These are phyloP conservation scores for Poecilia gillii DNA, from an alignment of 2,797 vertebrate species.

Conservation along the genomic window DNA sequence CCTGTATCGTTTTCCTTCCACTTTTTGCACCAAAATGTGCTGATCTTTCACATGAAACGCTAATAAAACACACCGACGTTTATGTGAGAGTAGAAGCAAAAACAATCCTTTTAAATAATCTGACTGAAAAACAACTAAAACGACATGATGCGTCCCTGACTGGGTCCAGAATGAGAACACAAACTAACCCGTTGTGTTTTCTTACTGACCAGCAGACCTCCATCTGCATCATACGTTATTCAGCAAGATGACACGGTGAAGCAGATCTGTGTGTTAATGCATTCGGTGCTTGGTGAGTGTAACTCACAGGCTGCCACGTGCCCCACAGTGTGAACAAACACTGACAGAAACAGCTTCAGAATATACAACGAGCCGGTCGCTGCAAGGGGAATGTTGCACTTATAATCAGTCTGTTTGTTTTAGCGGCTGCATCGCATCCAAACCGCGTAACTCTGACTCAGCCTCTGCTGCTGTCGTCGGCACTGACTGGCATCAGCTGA, in stretches of 20 bases:
- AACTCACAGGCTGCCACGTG: conserved; percentile 13
- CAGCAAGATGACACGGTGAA: neutral
- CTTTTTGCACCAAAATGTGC: neutral
- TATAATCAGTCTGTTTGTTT: conserved; percentile 2
- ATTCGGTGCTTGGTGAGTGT: neutral
- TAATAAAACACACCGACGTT: neutral
- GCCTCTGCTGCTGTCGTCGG: conserved; percentile 29
- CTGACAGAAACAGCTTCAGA: conserved; percentile 5
- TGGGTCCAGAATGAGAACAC: neutral
- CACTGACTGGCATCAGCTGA: conserved; percentile 17
- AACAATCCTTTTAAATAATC: neutral
- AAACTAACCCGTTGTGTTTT: neutral
- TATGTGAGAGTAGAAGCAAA: neutral
- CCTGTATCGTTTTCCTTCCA: neutral
- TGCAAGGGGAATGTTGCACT: conserved; percentile 7
- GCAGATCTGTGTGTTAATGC: neutral
- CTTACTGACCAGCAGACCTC: neutral
- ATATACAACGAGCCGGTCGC: neutral
- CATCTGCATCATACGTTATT: neutral
- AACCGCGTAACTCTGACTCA: conserved; percentile 8
- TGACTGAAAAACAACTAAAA: neutral
- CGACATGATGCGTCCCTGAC: neutral
- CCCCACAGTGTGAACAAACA: neutral
- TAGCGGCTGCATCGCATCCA: conserved; percentile 15
- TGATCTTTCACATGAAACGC: neutral